phyloP scores from a whole-genome alignment of 2,797 vertebrate genomes.

The Manis javanica region DNA sequence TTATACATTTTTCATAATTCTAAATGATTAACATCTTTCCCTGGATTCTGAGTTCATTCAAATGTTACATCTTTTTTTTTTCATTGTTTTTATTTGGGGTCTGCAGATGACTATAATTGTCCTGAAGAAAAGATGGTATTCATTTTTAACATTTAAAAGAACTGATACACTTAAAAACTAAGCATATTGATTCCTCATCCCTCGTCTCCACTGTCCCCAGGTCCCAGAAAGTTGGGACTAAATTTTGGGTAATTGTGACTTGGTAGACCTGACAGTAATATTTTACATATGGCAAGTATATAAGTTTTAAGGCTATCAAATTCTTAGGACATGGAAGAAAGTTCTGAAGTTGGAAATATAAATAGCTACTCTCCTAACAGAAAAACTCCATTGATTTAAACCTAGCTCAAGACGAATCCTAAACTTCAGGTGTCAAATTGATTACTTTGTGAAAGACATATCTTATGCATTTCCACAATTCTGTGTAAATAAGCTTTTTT shows the following conservation, averaged over 20 bases:
- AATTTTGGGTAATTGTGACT: constrained; percentile 1
- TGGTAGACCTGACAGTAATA: background rate
- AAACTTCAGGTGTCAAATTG: background rate
- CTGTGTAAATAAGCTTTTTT: background rate
- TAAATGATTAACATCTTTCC: background rate
- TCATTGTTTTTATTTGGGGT: background rate
- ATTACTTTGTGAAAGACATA: background rate
- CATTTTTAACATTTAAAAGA: background rate
- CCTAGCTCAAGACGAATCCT: background rate
- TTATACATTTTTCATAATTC: background rate
- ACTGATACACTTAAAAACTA: background rate
- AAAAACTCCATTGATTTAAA: constrained; percentile 24
- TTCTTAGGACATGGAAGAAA: constrained; percentile 8
- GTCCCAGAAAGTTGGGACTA: background rate
- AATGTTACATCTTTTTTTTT: background rate
- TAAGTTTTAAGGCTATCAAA: constrained; percentile 14
- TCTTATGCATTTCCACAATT: background rate
- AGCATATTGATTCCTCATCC: background rate
- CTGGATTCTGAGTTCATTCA: background rate
- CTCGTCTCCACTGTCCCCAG: background rate
- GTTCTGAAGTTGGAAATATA: constrained; percentile 33
- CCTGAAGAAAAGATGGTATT: background rate
- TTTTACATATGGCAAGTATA: background rate
- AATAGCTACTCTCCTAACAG: background rate
- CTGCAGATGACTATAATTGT: background rate